Evolutionary conservation across 2,113 vertebrate species (phyloP).

Genomic region (Caranx melampygus): DNA sequence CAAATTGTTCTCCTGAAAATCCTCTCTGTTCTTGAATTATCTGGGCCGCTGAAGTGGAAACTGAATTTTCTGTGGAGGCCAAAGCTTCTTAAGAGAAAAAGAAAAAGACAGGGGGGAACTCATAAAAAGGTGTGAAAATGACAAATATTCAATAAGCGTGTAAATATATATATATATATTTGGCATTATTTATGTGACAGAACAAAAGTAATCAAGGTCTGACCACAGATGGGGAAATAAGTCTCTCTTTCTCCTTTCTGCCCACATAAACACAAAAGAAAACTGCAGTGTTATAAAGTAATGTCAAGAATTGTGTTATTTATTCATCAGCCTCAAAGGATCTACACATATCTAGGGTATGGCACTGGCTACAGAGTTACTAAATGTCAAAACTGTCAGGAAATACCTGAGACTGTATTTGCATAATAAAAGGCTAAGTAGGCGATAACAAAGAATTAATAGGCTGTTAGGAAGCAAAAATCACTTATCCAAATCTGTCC

Average conservation of each 20-base stretch:
- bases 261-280: constrained; percentile 10
- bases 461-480: constrained; percentile 25
- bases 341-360: constrained; percentile 13
- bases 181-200: constrained; percentile 1
- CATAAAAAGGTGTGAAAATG: constrained; percentile 72
- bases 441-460: constrained; percentile 10
- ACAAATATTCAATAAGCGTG: constrained; percentile 69
- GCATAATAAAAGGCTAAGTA: neutral
- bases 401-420: neutral
- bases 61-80: constrained; percentile 66
- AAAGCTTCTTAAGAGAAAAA: constrained; percentile 70
- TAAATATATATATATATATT: constrained; percentile 26
- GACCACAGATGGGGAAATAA: constrained; percentile 32
- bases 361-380: neutral
- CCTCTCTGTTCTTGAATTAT: constrained; percentile 79
- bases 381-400: neutral
- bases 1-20: constrained; percentile 82
- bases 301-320: constrained; percentile 3
- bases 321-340: constrained; percentile 4
- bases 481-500: constrained; percentile 14
- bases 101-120: constrained; percentile 39
- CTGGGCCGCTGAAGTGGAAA: constrained; percentile 77
- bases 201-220: constrained; percentile 57
- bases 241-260: constrained; percentile 10
- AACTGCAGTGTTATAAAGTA: constrained; percentile 15